Evolutionary conservation across 2,797 vertebrate genomes (phyloP), one percentile per base, ranked within the genome.

Genomic region (Pantherophis alleghaniensis): DNA sequence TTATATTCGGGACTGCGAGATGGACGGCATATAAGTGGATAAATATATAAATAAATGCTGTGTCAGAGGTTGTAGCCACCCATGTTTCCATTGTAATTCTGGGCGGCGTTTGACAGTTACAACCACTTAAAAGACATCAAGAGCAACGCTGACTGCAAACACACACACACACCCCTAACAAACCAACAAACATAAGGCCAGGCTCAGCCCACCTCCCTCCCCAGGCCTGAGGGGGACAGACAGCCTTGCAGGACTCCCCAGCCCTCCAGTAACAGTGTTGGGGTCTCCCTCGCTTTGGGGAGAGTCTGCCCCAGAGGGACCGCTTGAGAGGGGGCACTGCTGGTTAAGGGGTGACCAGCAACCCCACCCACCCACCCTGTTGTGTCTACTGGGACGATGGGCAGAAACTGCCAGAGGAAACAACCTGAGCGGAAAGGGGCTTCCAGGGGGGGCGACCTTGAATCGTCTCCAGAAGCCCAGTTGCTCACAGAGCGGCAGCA

Each of bases 11-110:
- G 60, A 61, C 9, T 0, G 24, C 9, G 60, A 61, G 22, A 26
- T 24, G 59, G 59, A 9, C 22, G 7, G 7, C 7, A 60, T 10
- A 10, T 9, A 61, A 9, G 3, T 26, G 1, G 60, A 61, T 3
- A 61, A 24, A 24, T 61, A 10, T 3, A 26, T 61, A 3, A 61
- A 61, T 10, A 26, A 26, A 26, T 1, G 24, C 60, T 26, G 22
- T n/a, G 5, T 6, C n/a, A 7, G 13, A 32, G 14, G 2, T 16
- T 16, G 63, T 2, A 32, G 63, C 63, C 0, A 1, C n/a, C n/a
- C n/a, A 32, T 7, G 13, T 69, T 13, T 14, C 63, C 2, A n/a
- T 14, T 69, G 63, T n/a, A n/a, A 66, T 66, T 66, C 12, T n/a
- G 63, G 63, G 28, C 28, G 5, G 63, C 2, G 5, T 14, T 47